Evolutionary conservation across 1,140 invertebrate genomes (phyloP), one percentile per base, ranked within the genome.

Genomic region (Saccostrea cuccullata): DNA sequence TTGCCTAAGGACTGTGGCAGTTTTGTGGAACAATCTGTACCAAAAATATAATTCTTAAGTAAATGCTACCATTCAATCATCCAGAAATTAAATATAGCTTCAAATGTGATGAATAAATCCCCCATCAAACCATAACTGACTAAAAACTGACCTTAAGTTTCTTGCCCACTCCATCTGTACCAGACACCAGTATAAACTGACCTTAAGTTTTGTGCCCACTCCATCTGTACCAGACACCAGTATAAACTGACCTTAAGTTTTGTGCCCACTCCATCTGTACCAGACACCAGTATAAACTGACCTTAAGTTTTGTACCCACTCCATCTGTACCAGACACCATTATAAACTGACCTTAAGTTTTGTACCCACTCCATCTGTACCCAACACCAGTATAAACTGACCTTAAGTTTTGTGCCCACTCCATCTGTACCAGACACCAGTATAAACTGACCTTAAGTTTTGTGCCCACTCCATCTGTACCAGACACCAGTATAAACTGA

Each of bases 401-500:
- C 23, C n/a, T 30, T 77, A 15, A 40, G 73, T 40, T 30, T 77
- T 77, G 36, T 83, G 13, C 82, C 23, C 40, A 99, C 98, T n/a
- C 99, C 99, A 95, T 99, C 98, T 5, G 98, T 98, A 3, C 98
- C 98, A 90, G 98, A 98, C 2, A 99, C 98, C 4, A 99, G 95
- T 47, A 47, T 8, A 47, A 9, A 9, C 97, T 98, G 77, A 98
- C 30, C 30, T 36, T 36, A 36, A 36, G 95, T 96, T 99, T 99
- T 0, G 98, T 99, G 67, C 99, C 99, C 40, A 99, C 98, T n/a
- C 99, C 99, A 95, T 99, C 98, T 5, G 98, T 98, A 3, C 98
- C 98, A 89, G 98, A 98, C 2, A 99, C 98, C 4, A 99, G 95
- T 6, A 47, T 47, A 47, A 47, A 47, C 47, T 47, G 47, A 47